Evolutionary conservation across 2,113 vertebrate genomes (phyloP), one percentile per base, ranked within the genome.

Genomic region (Chroicocephalus ridibundus): DNA sequence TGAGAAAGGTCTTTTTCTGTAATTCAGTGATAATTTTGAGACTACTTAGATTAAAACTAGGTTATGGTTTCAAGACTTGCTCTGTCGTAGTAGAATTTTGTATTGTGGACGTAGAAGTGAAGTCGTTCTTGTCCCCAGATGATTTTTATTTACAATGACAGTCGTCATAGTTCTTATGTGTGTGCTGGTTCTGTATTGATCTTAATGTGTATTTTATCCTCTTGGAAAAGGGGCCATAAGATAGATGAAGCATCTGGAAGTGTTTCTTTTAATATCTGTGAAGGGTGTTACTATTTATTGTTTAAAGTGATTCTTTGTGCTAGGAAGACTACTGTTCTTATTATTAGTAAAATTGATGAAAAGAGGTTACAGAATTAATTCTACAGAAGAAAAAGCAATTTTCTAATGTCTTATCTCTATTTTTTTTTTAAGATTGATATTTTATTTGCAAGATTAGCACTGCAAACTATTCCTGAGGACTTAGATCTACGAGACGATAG

Each of bases 401-500:
- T 77, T 75, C 65, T 96, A 61, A 95, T 71, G 18, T 66, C 11
- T 47, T 74, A 3, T 49, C 5, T 76, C 7, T 83, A 5, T 94
- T 94, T 95, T 83, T 93, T n/a, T n/a, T 96, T 96, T 84, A 98
- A 99, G 99, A 99, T 99, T 97, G 99, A 99, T 98, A 98, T 99
- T 97, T 98, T 99, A 89, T 99, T 99, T 98, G 99, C 99, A 95
- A 97, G 98, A 95, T 97, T 99, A 98, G 98, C 98, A 44, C 95
- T 98, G 94, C 99, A 99, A 97, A 99, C 98, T 95, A 98, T 99
- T 97, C 98, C 99, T 74, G 98, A 99, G 96, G 98, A 99, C 81
- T 96, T 99, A 97, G 98, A 99, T 69, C 98, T 99, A 77, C 97
- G 99, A 95, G 98, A 99, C 11, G 98, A 99, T 97, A 98, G 97